These are phyloP conservation scores for Dasypogon diadema DNA, from an alignment of 2,888 invertebrate species.

Conservation along the genomic window DNA sequence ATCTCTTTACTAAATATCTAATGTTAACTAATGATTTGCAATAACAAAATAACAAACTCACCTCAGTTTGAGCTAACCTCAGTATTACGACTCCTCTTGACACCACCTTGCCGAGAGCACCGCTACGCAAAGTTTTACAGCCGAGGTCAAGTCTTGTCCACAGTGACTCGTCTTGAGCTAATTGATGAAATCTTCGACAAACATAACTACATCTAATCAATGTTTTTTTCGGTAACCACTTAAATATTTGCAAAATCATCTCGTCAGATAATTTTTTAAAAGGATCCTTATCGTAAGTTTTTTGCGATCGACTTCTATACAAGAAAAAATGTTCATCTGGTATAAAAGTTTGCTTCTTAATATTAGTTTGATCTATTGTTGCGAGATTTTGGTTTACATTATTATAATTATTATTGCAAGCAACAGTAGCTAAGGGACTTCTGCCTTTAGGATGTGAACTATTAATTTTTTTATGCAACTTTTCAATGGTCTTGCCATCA, in stretches of 20 bases:
- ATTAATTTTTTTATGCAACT: constrained; percentile 61
- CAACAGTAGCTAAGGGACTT: constrained; percentile 66
- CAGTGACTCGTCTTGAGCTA: constrained; percentile 85
- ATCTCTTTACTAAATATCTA: too few species aligned
- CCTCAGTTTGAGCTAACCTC: constrained; percentile 83
- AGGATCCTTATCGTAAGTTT: constrained; percentile 71
- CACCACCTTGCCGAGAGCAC: constrained; percentile 81
- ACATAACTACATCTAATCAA: constrained; percentile 80
- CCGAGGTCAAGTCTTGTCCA: constrained; percentile 89
- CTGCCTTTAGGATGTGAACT: constrained; percentile 61
- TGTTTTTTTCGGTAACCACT: constrained; percentile 83
- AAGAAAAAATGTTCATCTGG: constrained; percentile 66
- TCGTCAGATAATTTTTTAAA: constrained; percentile 87
- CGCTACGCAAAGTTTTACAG: constrained; percentile 75
- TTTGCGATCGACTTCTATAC: constrained; percentile 63
- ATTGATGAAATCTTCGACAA: constrained; percentile 82
- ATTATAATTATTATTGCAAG: constrained; percentile 64
- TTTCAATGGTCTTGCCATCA: constrained; percentile 55
- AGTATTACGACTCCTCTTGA: constrained; percentile 82
- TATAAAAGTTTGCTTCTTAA: constrained; percentile 55
- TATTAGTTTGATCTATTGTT: constrained; percentile 53
- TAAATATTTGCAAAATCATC: constrained; percentile 84
- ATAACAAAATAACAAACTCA: too few species aligned
- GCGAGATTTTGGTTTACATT: constrained; percentile 61
- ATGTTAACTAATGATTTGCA: too few species aligned